A percentile compares a stretch with the other conserved stretches of the same genome.
Evolutionary conservation across 2,113 vertebrate species (phyloP).

Genomic region (Leptobrachium leishanense): DNA sequence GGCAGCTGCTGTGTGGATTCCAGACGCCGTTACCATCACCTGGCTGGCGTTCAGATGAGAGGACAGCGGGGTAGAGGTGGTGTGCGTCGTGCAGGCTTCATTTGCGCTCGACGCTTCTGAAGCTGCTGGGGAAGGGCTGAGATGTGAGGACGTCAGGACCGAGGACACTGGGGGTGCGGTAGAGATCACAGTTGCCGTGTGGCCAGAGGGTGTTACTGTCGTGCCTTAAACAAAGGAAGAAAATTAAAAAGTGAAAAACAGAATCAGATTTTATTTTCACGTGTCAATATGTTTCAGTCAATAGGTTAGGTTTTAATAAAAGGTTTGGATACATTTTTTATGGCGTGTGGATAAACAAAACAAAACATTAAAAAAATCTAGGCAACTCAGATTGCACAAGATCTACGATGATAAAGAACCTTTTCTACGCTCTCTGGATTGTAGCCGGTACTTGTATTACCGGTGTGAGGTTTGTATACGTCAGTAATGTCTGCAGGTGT

Average conservation of each 20-base stretch:
- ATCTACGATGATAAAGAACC: too few relatives aligned
- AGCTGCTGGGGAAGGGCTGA: conserved; percentile 82
- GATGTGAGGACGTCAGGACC: conserved; percentile 79
- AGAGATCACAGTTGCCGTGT: conserved; percentile 91
- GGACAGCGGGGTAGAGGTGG: conserved; percentile 78
- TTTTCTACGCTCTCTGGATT: too few relatives aligned
- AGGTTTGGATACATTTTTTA: too few relatives aligned
- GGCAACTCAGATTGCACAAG: too few relatives aligned
- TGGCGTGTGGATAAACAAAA: too few relatives aligned
- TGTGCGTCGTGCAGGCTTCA: conserved; percentile 79
- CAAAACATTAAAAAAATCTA: too few relatives aligned
- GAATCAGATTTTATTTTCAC: too few relatives aligned
- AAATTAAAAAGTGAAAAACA: background rate
- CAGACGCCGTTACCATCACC: conserved; percentile 89
- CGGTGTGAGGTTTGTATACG: too few relatives aligned
- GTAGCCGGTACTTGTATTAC: too few relatives aligned
- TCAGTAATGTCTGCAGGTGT: too few relatives aligned
- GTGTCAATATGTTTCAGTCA: too few relatives aligned
- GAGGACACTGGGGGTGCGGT: conserved; percentile 81
- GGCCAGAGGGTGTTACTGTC: conserved; percentile 79
- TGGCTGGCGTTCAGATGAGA: conserved; percentile 81
- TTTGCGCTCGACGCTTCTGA: conserved; percentile 72
- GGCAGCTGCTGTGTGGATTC: conserved; percentile 78
- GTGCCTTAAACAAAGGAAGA: conserved; percentile 69
- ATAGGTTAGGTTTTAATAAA: too few relatives aligned